phyloP scores from a whole-genome alignment of 1,140 invertebrate species.

The Scaptomyza hsui region DNA sequence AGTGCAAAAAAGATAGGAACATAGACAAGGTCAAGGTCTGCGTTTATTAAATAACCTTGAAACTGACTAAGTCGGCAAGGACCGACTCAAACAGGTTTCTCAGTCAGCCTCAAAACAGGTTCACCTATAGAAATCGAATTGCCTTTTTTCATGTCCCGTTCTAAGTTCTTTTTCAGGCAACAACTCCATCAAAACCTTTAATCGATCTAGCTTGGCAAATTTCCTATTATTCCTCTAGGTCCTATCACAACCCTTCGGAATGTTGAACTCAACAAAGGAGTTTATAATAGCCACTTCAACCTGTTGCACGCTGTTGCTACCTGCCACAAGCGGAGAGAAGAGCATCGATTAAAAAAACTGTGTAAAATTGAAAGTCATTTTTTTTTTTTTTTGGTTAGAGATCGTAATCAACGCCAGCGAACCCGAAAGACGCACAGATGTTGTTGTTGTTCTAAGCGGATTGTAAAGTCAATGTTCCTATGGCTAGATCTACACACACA shows the following conservation, averaged over 20 bases:
- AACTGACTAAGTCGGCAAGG: too few species aligned
- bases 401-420: conserved; percentile 41
- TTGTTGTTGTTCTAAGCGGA: conserved; percentile 48
- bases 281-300: background rate
- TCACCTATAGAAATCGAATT: too few species aligned
- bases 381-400: conserved; percentile 23
- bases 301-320: conserved; percentile 34
- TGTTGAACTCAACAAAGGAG: too few species aligned
- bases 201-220: too few species aligned
- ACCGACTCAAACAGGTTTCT: too few species aligned
- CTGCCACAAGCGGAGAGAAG: conserved; percentile 25
- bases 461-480: conserved; percentile 73
- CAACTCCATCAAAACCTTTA: too few species aligned
- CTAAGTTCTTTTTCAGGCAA: too few species aligned
- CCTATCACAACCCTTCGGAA: too few species aligned
- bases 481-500: conserved; percentile 3
- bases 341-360: background rate
- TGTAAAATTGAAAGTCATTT: conserved; percentile 75
- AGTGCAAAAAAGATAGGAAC: conserved; percentile 2
- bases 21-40: conserved; percentile 45
- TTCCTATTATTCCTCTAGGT: too few species aligned
- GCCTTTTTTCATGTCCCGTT: too few species aligned
- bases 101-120: too few species aligned
- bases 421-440: conserved; percentile 17
- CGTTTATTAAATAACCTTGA: background rate